Evolutionary conservation across 2,113 vertebrate genomes (phyloP), one percentile per base, ranked within the genome.

Genomic region (Albula glossodonta): DNA sequence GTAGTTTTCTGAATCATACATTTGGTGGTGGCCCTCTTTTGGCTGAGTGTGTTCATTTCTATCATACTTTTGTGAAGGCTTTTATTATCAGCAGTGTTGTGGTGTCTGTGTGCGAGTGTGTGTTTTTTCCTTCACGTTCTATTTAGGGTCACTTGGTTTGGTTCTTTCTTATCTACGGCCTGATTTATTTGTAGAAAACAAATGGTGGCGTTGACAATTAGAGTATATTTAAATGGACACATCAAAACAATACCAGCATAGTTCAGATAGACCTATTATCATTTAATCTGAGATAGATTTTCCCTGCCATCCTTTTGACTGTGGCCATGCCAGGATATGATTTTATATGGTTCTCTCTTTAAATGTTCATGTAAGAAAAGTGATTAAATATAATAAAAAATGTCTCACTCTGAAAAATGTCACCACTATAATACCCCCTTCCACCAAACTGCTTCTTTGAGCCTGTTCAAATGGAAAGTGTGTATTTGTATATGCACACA

Each of bases 1-100:
- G 87, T 89, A 90, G 86, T 83, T 89, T 91, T 90, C 91, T 91
- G 91, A 93, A 93, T 93, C 93, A 93, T 87, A 83, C 63, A 31
- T 56, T 86, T 86, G 41, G 70, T 49, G 80, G 50, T 83, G 57
- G 51, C 86, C 56, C 19, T 80, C 53, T 41, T 81, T 83, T 83
- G n/a, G 78, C 10, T 51, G 57, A 49, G 53, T 12, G 41, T 70
- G 52, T 51, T 87, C 56, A 78, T 49, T 83, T 83, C 70, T 57
- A 78, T 41, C 19, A 78, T 70, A 82, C 66, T 86, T 81, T 86
- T 85, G 49, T 86, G 49, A 77, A 82, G 31, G 17, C n/a, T 81
- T 86, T 74, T 60, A 83, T 86, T 78, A 63, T 60, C n/a, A 2
- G 60, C 7, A 13, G 49, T 74, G 51, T 83, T 9, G 57, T 85